Base-by-base conservation (phyloP, 2,888 invertebrate genomes). In the Tholera decimalis region DNA sequence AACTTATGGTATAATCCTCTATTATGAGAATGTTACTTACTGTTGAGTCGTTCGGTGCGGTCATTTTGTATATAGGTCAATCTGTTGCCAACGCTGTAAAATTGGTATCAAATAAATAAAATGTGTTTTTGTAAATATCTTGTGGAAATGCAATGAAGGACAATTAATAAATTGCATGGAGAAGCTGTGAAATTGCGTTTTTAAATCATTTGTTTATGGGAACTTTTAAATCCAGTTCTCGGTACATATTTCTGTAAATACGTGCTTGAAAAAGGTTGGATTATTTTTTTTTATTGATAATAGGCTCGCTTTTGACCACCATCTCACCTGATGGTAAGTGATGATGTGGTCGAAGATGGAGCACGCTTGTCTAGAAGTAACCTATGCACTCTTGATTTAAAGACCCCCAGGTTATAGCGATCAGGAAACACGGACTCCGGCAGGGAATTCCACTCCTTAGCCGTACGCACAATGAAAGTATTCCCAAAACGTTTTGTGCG, bases 1-100 rank as follows among this genome's bases (percentile, higher is more conserved):
- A 88, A 84, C 71, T 79, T 77, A 82, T 76, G 75, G 72, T 79
- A 80, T 84, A 85, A 88, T 84, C 83, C 83, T 76, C 50, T 81
- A 77, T 68, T 74, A 80, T 55, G 72, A 64, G 37, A 58, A 51
- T 57, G 41, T 41, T 41, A 22, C 13, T 41, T 22, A 41, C 41
- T 41, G 11, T 46, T 37, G 58, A 47, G 28, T 62, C n/a, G 22
- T 62, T 57, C 71, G 47, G 20, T 28, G 18, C 43, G 70, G 26
- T 28, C 9, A 13, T 26, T 46, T 39, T 1, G 41, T 60, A 57
- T 57, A 44, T 56, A 22, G 55, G 50, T 60, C 70, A 70, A 13
- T 37, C n/a, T 50, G 11, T 39, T 26, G 11, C 20, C 33, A 30
- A 15, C 6, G 11, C n/a, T 2, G 6, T 44, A 22, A 28, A 35